Percentiles rank a stretch among this genome's conserved stretches.
These are phyloP conservation scores for Colletes gigas DNA, from an alignment of 1,140 invertebrate genomes.

Conservation along the genomic window DNA sequence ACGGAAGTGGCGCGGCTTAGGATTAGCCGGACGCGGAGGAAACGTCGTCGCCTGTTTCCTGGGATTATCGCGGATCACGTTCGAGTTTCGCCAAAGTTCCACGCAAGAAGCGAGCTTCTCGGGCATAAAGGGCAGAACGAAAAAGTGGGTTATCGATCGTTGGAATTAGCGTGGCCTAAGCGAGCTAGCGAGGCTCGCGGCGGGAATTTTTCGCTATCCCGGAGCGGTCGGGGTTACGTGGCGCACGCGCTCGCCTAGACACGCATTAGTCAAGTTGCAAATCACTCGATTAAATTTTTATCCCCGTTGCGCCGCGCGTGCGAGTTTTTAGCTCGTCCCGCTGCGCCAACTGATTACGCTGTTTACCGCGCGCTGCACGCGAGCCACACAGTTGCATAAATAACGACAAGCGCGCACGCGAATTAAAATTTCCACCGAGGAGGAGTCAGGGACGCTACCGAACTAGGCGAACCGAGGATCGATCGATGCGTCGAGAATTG, in stretches of 20 bases:
- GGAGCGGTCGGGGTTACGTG: slow-evolving; percentile 23
- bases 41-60: slow-evolving; percentile 36
- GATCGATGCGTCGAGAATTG: background rate
- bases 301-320: slow-evolving; percentile 30
- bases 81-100: background rate
- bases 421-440: slow-evolving; percentile 27
- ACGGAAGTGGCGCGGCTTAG: slow-evolving; percentile 22
- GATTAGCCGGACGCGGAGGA: slow-evolving; percentile 7
- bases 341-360: slow-evolving; percentile 34
- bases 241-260: slow-evolving; percentile 7
- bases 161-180: background rate
- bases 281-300: slow-evolving; percentile 55
- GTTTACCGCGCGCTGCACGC: slow-evolving; percentile 53
- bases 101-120: background rate
- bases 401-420: slow-evolving; percentile 42
- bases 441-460: no score
- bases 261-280: slow-evolving; percentile 45
- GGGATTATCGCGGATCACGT: slow-evolving; percentile 40
- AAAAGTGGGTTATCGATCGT: slow-evolving; percentile 40
- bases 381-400: slow-evolving; percentile 59
- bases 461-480: background rate
- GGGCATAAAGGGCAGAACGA: background rate
- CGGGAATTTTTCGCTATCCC: background rate
- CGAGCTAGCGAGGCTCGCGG: background rate
- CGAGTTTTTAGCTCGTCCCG: slow-evolving; percentile 44